A percentile compares a stretch with the other conserved stretches of the same genome.
These are phyloP conservation scores for Ciconia nigra DNA, from an alignment of 2,797 vertebrate genomes.

Conservation along the genomic window DNA sequence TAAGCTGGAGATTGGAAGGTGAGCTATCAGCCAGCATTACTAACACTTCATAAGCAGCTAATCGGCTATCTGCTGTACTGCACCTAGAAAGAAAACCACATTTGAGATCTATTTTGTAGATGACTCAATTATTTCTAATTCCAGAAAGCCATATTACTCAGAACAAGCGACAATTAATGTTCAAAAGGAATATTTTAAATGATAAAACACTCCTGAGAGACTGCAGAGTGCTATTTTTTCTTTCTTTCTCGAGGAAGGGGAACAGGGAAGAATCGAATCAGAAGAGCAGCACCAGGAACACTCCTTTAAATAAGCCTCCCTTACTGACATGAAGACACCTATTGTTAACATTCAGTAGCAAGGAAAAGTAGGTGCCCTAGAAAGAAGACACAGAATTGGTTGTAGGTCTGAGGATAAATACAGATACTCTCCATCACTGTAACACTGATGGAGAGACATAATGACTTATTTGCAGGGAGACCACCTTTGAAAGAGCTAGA, in stretches of 20 bases:
- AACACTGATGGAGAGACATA: not conserved
- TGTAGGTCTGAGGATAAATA: not conserved
- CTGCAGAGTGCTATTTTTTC: not conserved
- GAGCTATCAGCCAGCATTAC: constrained; percentile 98
- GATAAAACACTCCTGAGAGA: not conserved
- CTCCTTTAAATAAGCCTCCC: not conserved
- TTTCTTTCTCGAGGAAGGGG: not conserved
- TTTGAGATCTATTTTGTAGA: not conserved
- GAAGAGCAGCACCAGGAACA: not conserved
- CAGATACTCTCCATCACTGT: not conserved
- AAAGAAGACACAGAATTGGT: not conserved
- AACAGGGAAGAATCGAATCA: not conserved
- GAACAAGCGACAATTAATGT: not conserved
- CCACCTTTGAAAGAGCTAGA: not conserved
- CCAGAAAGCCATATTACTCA: not conserved
- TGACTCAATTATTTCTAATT: constrained; percentile 19
- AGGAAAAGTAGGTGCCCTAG: not conserved
- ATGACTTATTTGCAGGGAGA: not conserved
- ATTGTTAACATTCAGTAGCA: not conserved
- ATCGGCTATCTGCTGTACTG: constrained; percentile 93
- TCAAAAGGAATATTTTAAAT: not conserved
- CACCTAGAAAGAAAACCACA: constrained; percentile 79
- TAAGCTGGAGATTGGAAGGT: constrained; percentile 90
- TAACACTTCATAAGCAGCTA: constrained; percentile 97
- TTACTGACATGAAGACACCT: not conserved